Base-by-base conservation (phyloP, 2,888 invertebrate species). In the Hypselothyrea guttata region DNA sequence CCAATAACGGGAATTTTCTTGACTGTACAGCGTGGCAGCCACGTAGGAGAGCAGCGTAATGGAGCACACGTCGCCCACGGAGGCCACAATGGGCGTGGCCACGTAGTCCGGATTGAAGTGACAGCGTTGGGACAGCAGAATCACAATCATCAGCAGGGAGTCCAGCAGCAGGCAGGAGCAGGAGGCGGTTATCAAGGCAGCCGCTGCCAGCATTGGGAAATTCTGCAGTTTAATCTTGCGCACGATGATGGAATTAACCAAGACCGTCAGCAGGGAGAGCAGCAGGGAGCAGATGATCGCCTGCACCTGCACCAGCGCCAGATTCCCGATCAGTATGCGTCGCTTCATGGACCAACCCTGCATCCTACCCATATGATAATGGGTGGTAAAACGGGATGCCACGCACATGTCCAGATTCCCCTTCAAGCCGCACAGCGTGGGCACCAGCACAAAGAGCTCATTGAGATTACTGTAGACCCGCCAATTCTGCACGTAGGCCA, bases 391-490 rank as follows among this genome's bases (percentile, higher is more conserved):
- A 0, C 73, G 58, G 3, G 75, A 41, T 0, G 73, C 73, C 9
- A 74, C 46, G 13, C 73, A 74, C 73, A 74, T 74, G 13, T 74
- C 73, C 52, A 74, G 52, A 12, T 74, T 74, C 2, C 73, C 73
- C 16, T 74, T 74, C 0, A 74, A 31, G 0, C 73, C 75, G 16
- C 75, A 71, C 4, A 74, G 22, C 1, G 59, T 61, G 0, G 73
- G 60, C n/a, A 74, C 61, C 1, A 74, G 11, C 1, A 71, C 52
- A 40, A 61, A 60, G 7, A 74, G 34, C 11, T 62, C 64, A 5
- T 27, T 47, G 4, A 74, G 12, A 3, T 71, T 15, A 5, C 41
- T 37, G 33, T 35, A 74, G 5, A 75, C 75, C 1, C 0, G 9
- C 74, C 74, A 74, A 3, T 57, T 16, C 11, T 59, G 61, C 7